phyloP scores from a whole-genome alignment of 2,888 invertebrate species.

The Drosophila algonquin region DNA sequence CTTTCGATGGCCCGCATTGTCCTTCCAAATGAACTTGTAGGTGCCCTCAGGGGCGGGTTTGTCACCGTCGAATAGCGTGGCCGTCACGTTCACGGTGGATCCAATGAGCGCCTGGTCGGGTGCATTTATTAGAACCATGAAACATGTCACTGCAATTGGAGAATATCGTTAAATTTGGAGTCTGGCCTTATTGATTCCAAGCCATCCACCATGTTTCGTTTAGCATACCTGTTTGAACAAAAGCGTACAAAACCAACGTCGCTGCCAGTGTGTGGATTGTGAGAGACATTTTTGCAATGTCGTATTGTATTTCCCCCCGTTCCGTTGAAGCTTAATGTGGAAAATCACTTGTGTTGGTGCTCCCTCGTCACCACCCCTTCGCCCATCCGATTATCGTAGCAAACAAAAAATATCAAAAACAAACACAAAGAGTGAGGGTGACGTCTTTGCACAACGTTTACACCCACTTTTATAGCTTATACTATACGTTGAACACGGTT shows the following conservation, averaged over 20 bases:
- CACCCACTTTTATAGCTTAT: constrained; percentile 23
- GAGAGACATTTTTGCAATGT: constrained; percentile 49
- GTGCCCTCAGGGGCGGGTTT: constrained; percentile 81
- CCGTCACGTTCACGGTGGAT: constrained; percentile 88
- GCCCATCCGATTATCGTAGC: constrained; percentile 37
- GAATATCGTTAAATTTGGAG: constrained; percentile 13
- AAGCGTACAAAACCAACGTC: constrained; percentile 45
- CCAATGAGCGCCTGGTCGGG: constrained; percentile 90
- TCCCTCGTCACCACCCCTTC: constrained; percentile 20
- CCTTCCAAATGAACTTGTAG: constrained; percentile 87
- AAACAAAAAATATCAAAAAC: constrained; percentile 48
- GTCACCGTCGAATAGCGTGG: constrained; percentile 72
- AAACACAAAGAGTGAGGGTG: constrained; percentile 31
- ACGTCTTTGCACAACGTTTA: constrained; percentile 5
- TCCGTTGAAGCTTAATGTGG: constrained; percentile 28
- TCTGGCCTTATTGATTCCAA: constrained; percentile 37
- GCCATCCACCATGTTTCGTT: not conserved
- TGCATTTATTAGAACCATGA: constrained; percentile 85
- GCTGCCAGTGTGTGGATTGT: constrained; percentile 22
- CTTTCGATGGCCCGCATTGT: constrained; percentile 83
- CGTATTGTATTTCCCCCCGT: constrained; percentile 44
- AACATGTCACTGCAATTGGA: constrained; percentile 48
- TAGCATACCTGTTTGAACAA: constrained; percentile 55
- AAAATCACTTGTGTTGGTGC: constrained; percentile 44
- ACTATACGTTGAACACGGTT: constrained; percentile 19